Evolutionary conservation across 2,888 invertebrate species (phyloP), one percentile per base, ranked within the genome.

Genomic region (Scrobipalpa costella): DNA sequence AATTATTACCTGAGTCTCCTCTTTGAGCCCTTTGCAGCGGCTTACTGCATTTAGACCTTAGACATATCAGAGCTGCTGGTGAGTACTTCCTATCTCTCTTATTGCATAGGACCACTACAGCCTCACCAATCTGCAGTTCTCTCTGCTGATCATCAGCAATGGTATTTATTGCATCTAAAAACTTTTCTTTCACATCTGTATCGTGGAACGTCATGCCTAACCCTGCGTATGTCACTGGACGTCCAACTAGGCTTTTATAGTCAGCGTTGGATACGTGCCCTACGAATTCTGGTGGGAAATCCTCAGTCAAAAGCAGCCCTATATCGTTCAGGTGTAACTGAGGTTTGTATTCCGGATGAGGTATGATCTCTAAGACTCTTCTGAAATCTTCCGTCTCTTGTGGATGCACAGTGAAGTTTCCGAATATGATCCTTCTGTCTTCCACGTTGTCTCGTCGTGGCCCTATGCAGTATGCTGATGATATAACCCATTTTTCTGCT

Each of bases 391-490:
- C n/a, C 7, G 34, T 34, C 36, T 8, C 15, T 17, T n/a, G 34
- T 1, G 57, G 57, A 36, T 2, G 7, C 2, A 36, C 17, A 9
- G 36, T 57, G 17, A 57, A 57, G 17, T 57, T 36, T 3, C 36
- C 36, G 36, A 33, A 34, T n/a, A 57, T 57, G 36, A 57, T 17
- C 36, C 36, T 34, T 36, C 36, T 57, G 15, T 57, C 57, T 19
- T 17, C 13, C 1, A 57, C 57, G 6, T 57, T 34, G 2, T 5
- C 15, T 1, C 33, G 9, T 57, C 15, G 13, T 36, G 34, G 13
- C 6, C 57, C 57, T 2, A 57, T 36, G 57, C 57, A 57, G 57
- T 36, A 34, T 6, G 57, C 57, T 17, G 57, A 57, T 7, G 36
- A 15, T 2, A 57, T 17, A 1, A 57, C 57, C 57, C 57, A 57